Evolutionary conservation across 2,888 invertebrate genomes (phyloP).

Genomic region (Leptothorax acervorum): DNA sequence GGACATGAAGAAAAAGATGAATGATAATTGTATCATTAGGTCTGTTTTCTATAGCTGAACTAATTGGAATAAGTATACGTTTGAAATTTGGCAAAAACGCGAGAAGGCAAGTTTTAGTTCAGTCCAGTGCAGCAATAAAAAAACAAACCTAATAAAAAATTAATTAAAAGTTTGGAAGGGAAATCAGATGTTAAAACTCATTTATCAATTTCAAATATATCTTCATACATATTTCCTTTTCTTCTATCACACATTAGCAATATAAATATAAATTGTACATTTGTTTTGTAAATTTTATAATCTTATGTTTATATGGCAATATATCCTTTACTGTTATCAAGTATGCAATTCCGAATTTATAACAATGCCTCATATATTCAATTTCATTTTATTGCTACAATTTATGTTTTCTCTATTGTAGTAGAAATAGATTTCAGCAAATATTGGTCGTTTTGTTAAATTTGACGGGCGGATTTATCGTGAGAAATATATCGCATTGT

Average conservation of each 20-base stretch:
- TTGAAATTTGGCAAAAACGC: background rate
- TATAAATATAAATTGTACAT: constrained; percentile 48
- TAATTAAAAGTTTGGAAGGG: constrained; percentile 8
- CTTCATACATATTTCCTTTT: constrained; percentile 5
- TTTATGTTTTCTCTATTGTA: constrained; percentile 10
- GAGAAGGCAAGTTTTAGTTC: background rate
- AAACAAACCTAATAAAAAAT: constrained; percentile 5
- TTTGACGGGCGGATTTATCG: constrained; percentile 2
- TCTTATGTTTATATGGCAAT: constrained; percentile 22
- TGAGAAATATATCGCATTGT: background rate
- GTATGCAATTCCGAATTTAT: constrained; percentile 2
- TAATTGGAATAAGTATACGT: background rate
- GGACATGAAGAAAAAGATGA: constrained; percentile 28
- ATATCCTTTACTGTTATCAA: constrained; percentile 9
- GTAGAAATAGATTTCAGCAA: background rate
- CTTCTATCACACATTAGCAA: constrained; percentile 8
- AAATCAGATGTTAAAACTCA: constrained; percentile 12
- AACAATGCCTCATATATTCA: background rate
- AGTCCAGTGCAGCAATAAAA: background rate
- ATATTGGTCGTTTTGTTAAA: constrained; percentile 32
- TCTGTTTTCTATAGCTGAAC: background rate
- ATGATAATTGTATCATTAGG: constrained; percentile 11
- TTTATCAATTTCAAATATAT: constrained; percentile 16
- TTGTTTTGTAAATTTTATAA: constrained; percentile 21
- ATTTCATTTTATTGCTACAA: constrained; percentile 27